These are phyloP conservation scores for Orbicella faveolata DNA, from an alignment of 64 coral and sea anemone genomes.

Conservation along the genomic window DNA sequence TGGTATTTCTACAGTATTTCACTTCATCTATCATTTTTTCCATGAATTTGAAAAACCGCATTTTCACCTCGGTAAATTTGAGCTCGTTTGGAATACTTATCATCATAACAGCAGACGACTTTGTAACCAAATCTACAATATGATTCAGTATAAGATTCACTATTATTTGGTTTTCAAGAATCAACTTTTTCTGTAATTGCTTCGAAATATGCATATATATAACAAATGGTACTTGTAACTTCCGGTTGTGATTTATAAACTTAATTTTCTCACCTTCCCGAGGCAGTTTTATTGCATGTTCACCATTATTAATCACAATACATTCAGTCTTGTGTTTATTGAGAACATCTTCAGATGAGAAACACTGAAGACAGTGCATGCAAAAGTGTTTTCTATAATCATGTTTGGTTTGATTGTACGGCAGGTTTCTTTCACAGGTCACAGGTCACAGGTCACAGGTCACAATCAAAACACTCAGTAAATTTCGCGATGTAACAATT, in stretches of 20 bases:
- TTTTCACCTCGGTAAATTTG: neutral
- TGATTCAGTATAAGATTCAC: neutral
- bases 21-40: neutral
- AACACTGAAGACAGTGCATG: too few relatives aligned
- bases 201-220: neutral
- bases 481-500: too few relatives aligned
- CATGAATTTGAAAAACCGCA: neutral
- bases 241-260: neutral
- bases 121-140: neutral
- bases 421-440: too few relatives aligned
- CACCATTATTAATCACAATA: neutral
- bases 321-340: neutral
- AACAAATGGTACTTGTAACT: too few relatives aligned
- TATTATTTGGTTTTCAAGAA: neutral
- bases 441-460: too few relatives aligned
- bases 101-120: neutral
- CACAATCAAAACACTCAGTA: too few relatives aligned
- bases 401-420: too few relatives aligned
- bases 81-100: neutral
- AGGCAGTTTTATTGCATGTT: neutral
- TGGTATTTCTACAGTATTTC: too few relatives aligned
- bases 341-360: too few relatives aligned
- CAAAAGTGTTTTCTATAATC: too few relatives aligned
- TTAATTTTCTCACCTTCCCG: neutral
- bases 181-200: neutral